Evolutionary conservation across 2,797 vertebrate species (phyloP), one percentile per base, ranked within the genome.

Genomic region (Hydrophis major): DNA sequence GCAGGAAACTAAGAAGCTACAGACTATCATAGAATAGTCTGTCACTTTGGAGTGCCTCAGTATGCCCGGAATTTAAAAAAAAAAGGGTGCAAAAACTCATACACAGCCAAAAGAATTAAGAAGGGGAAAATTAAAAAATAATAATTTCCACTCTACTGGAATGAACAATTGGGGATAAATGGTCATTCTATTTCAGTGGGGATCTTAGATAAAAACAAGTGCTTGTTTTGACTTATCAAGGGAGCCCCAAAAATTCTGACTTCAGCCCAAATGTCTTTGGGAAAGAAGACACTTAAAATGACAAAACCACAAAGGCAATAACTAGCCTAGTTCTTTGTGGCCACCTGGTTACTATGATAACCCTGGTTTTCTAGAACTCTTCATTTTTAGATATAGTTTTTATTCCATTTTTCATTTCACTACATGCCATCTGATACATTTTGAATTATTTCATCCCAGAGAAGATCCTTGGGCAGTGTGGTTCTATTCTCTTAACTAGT

Each of bases 311-410:
- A 78, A 93, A 88, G 28, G 53, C 69, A 89, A 83, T 78, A 87
- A 66, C 59, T 50, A 63, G n/a, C 47, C 47, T 91, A 13, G 28
- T 83, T 50, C 78, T 50, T 56, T 63, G n/a, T 4, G 20, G 69
- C 55, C 83, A 89, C 90, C 87, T 91, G 69, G 93, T 93, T 91
- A 57, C 93, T 89, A 91, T 89, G 57, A 87, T 56, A 91, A 93
- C 90, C 16, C 56, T 56, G 66, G 56, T 93, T 89, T 63, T 83
- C 69, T 89, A 87, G 61, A 89, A 69, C 56, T 86, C 83, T 86
- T 47, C 55, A 90, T 86, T 63, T 69, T 89, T 47, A 25, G 86
- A 78, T 42, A 55, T 91, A 27, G 25, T 3, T 91, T 91, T 91
- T 86, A 56, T 88, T 74, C 57, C 12, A 88, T 91, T 59, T 55